Evolutionary conservation across 1,140 invertebrate species (phyloP).

Genomic region (Mya arenaria): DNA sequence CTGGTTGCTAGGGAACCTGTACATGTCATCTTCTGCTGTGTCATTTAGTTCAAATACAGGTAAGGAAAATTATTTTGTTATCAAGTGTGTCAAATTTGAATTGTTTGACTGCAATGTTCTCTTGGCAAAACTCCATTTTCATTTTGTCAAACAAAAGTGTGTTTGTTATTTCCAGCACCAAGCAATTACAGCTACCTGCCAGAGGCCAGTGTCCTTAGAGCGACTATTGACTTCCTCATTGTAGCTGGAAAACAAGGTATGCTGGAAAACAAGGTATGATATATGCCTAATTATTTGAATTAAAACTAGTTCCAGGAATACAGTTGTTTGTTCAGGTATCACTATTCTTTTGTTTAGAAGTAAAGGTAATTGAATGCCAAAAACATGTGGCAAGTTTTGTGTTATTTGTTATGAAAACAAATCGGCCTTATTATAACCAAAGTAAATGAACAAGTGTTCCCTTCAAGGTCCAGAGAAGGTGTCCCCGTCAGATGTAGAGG

Average conservation of each 20-base stretch:
- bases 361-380: background rate
- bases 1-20: slow-evolving; percentile 74
- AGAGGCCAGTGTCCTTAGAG: slow-evolving; percentile 71
- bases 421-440: too few species aligned
- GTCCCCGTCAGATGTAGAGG: slow-evolving; percentile 54
- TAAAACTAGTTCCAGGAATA: too few species aligned
- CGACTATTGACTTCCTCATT: slow-evolving; percentile 71
- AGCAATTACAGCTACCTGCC: slow-evolving; percentile 69
- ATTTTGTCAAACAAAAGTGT: background rate
- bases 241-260: slow-evolving; percentile 71
- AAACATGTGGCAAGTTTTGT: background rate
- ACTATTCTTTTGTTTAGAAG: too few species aligned
- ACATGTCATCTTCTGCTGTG: slow-evolving; percentile 66
- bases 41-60: slow-evolving; percentile 67
- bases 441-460: too few species aligned
- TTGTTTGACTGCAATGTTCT: too few species aligned
- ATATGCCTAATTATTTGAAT: too few species aligned
- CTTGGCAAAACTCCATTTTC: too few species aligned
- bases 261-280: slow-evolving; percentile 4
- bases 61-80: slow-evolving; percentile 33
- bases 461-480: slow-evolving; percentile 69
- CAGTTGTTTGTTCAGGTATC: too few species aligned
- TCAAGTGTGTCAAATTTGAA: too few species aligned
- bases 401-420: too few species aligned
- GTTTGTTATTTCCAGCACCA: slow-evolving; percentile 66